Base-by-base conservation (phyloP, 2,797 vertebrate genomes). In the Xenopus petersii region DNA sequence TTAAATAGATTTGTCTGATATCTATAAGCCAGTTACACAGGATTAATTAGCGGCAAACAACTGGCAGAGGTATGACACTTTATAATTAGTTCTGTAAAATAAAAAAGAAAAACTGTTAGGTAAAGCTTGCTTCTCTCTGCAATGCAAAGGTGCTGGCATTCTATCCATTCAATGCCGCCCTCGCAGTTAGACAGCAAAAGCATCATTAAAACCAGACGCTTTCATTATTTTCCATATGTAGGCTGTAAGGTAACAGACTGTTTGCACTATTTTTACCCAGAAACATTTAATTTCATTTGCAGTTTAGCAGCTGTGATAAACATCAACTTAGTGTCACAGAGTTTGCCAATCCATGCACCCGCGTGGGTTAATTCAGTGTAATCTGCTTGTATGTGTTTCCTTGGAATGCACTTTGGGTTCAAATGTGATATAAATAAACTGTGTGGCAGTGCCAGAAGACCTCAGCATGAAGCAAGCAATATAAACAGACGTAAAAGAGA, bases 291-390 rank as follows among this genome's bases (percentile, higher is more conserved):
- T 75, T 81, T 79, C 0, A 2, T 81, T 79, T 79, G 73, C 74
- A 82, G 78, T 73, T 0, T 0, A 73, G 71, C 83, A 86, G 80
- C 82, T 86, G 84, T 64, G 80, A 76, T 70, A 78, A 85, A 80
- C 64, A 71, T 69, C 64, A 67, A 71, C 83, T 73, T 30, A 62
- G 80, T 83, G 77, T 70, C 80, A 80, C 72, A 73, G n/a, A 47
- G 79, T 72, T 81, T 71, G 73, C 74, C 81, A 80, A 82, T 85
- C 80, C 73, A 58, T 59, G 55, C 0, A 1, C 80, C 68, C 70
- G 79, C 75, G 82, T 81, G 83, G 82, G 69, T 66, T 3, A 16
- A 73, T 1, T 5, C 81, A 62, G 83, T 75, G 69, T 71, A 1
- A 85, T 83, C 70, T 73, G 1, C n/a, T 69, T 65, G 54, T 73